Evolutionary conservation across 2,888 invertebrate genomes (phyloP).

Genomic region (Pecten maximus): DNA sequence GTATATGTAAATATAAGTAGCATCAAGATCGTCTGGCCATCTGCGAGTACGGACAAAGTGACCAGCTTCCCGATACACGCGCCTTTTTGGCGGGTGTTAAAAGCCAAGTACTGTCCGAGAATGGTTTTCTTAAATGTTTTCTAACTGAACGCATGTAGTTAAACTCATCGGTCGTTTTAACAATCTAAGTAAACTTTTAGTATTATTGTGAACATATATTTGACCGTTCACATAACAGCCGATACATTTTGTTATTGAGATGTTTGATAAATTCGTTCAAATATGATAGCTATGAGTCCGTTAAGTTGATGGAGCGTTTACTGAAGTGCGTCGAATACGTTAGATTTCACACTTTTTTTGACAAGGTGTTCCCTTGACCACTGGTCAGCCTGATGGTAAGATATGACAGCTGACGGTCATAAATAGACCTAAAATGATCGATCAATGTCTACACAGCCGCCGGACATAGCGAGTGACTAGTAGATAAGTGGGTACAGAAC

Average conservation of each 20-base stretch:
- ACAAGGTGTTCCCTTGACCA: slow-evolving; percentile 18
- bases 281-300: neutral
- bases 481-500: neutral
- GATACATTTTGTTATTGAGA: no score
- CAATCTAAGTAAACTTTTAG: no score
- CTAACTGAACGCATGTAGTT: no score
- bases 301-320: neutral
- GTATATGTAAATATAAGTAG: neutral
- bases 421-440: neutral
- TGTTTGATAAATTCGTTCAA: neutral
- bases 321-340: neutral
- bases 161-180: no score
- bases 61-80: neutral
- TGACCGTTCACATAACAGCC: no score
- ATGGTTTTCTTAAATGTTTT: neutral
- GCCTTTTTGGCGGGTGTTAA: neutral
- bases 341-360: neutral
- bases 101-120: neutral
- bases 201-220: no score
- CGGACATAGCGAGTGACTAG: neutral
- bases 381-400: slow-evolving; percentile 1
- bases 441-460: neutral
- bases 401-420: slow-evolving; percentile 13
- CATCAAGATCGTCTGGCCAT: neutral
- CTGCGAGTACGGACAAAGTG: neutral